Base-by-base conservation (phyloP, 1,140 invertebrate genomes). In the Phthorimaea operculella region DNA sequence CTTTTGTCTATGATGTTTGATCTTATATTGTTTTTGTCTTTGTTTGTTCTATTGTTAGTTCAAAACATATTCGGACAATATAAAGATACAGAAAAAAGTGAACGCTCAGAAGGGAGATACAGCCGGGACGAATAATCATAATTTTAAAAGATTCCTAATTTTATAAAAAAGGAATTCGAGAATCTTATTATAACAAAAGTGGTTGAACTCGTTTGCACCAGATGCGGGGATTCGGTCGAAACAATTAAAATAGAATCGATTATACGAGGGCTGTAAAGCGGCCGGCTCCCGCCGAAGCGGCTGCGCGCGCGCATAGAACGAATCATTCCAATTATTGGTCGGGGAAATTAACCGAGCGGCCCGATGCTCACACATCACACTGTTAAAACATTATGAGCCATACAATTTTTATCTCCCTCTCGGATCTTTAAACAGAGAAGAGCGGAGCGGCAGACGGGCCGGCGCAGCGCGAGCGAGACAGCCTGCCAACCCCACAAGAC, bases 371-470 rank as follows among this genome's bases (percentile, higher is more conserved):
- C 21, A 72, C 74, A 72, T 69, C 68, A 67, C 69, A 74, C 76
- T 73, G 74, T 84, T 84, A 79, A 81, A 83, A 84, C 73, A 76
- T 83, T 83, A 83, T 74, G 77, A 76, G 70, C 76, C 66, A 74
- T 79, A 79, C 74, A 66, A 79, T 74, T 81, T 79, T 81, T 83
- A 84, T 82, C 79, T 79, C 68, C 68, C 63, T 60, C 51, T 68
- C 59, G 69, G 66, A 79, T 78, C 77, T 79, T 69, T 67, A 74
- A 75, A 69, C 63, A 62, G 59, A 63, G 66, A 67, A 65, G 62
- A 64, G 62, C 58, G 55, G 67, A 64, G 66, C 64, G 68, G 76
- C 76, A 84, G 81, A 84, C 81, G 74, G 51, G 52, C 57, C 72
- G 79, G 78, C 79, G 74, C 74, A 81, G 72, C 61, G 61, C 81